These are phyloP conservation scores for Halictus rubicundus DNA, from an alignment of 1,140 invertebrate species.

Conservation along the genomic window DNA sequence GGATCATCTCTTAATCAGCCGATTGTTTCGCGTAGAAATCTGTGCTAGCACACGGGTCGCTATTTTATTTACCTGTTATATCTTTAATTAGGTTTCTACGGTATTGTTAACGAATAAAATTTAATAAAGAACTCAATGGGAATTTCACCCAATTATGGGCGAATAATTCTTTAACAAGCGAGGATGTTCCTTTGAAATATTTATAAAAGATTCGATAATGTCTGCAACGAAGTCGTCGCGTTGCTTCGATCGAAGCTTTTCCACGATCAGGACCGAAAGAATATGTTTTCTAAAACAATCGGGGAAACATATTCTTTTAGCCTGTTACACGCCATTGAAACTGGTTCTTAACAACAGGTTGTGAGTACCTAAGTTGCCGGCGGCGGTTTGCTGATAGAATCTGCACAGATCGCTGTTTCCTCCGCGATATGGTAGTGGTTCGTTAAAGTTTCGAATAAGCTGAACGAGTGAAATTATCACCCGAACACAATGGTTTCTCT, in stretches of 20 bases:
- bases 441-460: background rate
- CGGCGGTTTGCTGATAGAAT: constrained; percentile 1
- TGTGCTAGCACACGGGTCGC: background rate
- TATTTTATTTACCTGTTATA: background rate
- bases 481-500: background rate
- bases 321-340: background rate
- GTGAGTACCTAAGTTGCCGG: background rate
- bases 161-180: too few relatives aligned
- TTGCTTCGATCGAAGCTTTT: background rate
- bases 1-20: background rate
- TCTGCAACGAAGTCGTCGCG: too few relatives aligned
- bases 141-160: too few relatives aligned
- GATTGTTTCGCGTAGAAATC: background rate
- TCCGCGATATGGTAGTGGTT: background rate
- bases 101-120: too few relatives aligned
- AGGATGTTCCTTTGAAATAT: too few relatives aligned
- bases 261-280: background rate
- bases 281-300: background rate
- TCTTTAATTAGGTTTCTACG: background rate
- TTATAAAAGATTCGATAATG: too few relatives aligned
- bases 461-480: background rate
- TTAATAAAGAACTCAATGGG: too few relatives aligned
- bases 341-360: constrained; percentile 11
- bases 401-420: background rate
- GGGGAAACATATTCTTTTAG: too few relatives aligned